phyloP scores from a whole-genome alignment of 2,113 vertebrate genomes.

The Corydoras maculifer region DNA sequence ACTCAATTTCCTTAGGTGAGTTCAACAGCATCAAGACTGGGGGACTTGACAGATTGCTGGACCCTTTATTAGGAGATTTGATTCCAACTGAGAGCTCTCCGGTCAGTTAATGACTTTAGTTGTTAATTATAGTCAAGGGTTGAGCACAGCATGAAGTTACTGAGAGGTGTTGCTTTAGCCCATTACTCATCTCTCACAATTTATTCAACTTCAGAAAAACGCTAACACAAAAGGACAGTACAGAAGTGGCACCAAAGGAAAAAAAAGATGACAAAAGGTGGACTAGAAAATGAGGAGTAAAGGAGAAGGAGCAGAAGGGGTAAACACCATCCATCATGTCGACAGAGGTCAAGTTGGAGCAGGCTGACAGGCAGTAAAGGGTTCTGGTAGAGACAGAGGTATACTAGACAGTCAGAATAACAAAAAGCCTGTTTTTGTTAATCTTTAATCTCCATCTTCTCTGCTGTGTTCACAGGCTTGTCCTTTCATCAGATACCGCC shows the following conservation, averaged over 20 bases:
- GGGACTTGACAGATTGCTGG: too few species aligned
- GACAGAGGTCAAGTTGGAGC: slow-evolving; percentile 17
- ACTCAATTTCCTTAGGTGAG: too few species aligned
- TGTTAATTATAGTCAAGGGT: slow-evolving; percentile 15
- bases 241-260: slow-evolving; percentile 15
- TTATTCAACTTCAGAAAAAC: not conserved
- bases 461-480: not conserved
- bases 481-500: not conserved
- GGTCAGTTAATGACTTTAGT: slow-evolving; percentile 18
- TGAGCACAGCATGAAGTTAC: not conserved
- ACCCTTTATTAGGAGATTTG: too few species aligned
- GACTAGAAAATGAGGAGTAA: slow-evolving; percentile 3
- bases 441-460: slow-evolving; percentile 1
- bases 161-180: not conserved
- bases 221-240: slow-evolving; percentile 7
- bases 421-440: slow-evolving; percentile 16
- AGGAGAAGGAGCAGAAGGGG: slow-evolving; percentile 19
- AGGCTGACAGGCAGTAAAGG: slow-evolving; percentile 18
- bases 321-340: slow-evolving; percentile 61
- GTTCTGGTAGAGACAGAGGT: not conserved
- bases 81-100: not conserved
- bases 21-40: too few species aligned
- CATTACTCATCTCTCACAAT: not conserved
- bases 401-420: slow-evolving; percentile 8
- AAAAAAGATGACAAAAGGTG: slow-evolving; percentile 2